Base-by-base conservation (phyloP, 2,888 invertebrate genomes). In the Alloscopus bannaensis region DNA sequence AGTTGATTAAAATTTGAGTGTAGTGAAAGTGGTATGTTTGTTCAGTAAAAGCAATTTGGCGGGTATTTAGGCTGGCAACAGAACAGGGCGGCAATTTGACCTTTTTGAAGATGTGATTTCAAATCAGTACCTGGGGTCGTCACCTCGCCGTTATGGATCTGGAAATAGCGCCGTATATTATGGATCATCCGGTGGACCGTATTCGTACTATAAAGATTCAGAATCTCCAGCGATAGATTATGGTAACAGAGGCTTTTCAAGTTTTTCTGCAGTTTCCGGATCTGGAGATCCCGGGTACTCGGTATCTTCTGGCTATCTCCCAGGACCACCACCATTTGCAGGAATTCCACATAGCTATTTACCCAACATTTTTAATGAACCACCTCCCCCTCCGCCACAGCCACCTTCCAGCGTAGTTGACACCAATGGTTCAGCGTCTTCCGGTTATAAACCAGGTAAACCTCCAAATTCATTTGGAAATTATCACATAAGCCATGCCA, bases 401-500 rank as follows among this genome's bases (percentile, higher is more conserved):
- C 13, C 36, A 36, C 13, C n/a, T n/a, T n/a, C n/a, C n/a, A n/a
- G n/a, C n/a, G n/a, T n/a, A n/a, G n/a, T n/a, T n/a, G n/a, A n/a
- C n/a, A n/a, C 57, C 50, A 16, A 16, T 20, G 6, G 3, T 8
- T 24, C 20, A 13, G 11, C 26, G n/a, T 40, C 64, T 13, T 64
- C 31, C 18, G 57, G 57, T 26, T 69, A 28, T 40, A 20, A 20
- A 18, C 69, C 69, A 40, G 69, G 69, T 3, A 55, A 69, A 42
- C 57, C 57, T 8, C 18, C 47, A 28, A 42, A 31, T 13, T 4
- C 42, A n/a, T 55, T 55, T 26, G 55, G 26, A 55, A 55, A n/a
- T 13, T 55, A 55, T 47, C 47, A 13, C 50, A 18, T 8, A 26
- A 1, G 29, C 3, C 13, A 20, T 47, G 29, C 62, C 4, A 24